Evolutionary conservation across 2,888 invertebrate genomes (phyloP), one percentile per base, ranked within the genome.

Genomic region (Acronicta psi): DNA sequence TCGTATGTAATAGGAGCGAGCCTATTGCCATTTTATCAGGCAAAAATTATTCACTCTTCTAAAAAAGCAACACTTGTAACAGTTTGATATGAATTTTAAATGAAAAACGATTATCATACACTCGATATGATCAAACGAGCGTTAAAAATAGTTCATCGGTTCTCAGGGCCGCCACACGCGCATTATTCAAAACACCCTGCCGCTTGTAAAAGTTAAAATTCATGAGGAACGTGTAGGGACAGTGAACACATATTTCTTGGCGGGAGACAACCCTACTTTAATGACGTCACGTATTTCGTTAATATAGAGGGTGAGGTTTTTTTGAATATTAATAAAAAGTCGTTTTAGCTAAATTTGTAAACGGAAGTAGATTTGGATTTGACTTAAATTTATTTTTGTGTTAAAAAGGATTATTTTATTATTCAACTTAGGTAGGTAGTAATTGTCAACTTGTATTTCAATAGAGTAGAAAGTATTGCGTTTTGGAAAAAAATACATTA

Each of bases 261-360:
- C 37, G 60, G 47, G 84, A 81, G 85, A 82, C 85, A 85, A 63
- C 78, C 78, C 79, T 80, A 73, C 79, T 77, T 84, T 89, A 89
- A 90, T 88, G 87, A 87, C 84, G 80, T 90, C 91, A 91, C 90
- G 90, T 90, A 81, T 84, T 76, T 85, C 81, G 76, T 83, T 89
- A 88, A 89, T 82, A 75, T 68, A 75, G 55, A 58, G 44, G 45
- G 54, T 55, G 51, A 63, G 69, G 63, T 62, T 71, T 73, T 77
- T n/a, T 81, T 79, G 69, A 74, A 80, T 74, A 77, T 77, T 79
- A 79, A 81, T 77, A 80, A 78, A 77, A 77, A 29, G 29, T 11
- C 11, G 29, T 29, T 29, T 29, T 29, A 3, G 10, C 25, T 10
- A 29, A 29, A 29, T 29, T 29, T 29, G 11, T 3, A 29, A 29